These are phyloP conservation scores for Anodontia alba DNA, from an alignment of 2,888 invertebrate species.

Conservation along the genomic window DNA sequence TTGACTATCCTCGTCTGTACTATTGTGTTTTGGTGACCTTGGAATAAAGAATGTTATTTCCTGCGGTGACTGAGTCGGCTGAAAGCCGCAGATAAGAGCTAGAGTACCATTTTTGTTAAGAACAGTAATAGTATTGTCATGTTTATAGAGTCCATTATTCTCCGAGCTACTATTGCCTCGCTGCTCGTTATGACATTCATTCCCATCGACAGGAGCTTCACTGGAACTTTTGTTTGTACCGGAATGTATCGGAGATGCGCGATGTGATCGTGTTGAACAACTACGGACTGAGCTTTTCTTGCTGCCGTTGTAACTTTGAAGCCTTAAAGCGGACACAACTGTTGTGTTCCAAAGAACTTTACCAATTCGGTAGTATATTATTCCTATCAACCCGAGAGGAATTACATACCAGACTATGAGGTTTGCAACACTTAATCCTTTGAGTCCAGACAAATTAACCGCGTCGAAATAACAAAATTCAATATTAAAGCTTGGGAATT, in stretches of 20 bases:
- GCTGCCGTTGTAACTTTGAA: slow-evolving; percentile 23
- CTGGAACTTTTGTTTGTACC: too few species aligned
- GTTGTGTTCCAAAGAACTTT: slow-evolving; percentile 91
- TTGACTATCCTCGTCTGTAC: background rate
- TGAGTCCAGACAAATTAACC: slow-evolving; percentile 46
- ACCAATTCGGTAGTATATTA: slow-evolving; percentile 93
- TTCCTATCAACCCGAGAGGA: slow-evolving; percentile 90
- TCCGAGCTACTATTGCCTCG: background rate
- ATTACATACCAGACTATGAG: slow-evolving; percentile 93
- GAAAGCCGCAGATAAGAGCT: slow-evolving; percentile 23
- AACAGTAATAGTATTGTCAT: slow-evolving; percentile 17
- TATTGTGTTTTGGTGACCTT: background rate
- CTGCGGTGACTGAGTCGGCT: background rate
- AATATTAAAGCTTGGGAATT: slow-evolving; percentile 70
- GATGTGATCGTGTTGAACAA: background rate
- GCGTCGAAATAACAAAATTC: slow-evolving; percentile 60
- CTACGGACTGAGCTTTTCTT: slow-evolving; percentile 10
- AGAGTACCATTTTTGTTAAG: slow-evolving; percentile 26
- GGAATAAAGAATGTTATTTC: slow-evolving; percentile 13
- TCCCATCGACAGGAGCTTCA: background rate
- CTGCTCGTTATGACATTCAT: background rate
- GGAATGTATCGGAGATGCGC: background rate
- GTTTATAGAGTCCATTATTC: background rate
- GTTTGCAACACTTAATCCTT: slow-evolving; percentile 87
- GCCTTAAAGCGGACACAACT: slow-evolving; percentile 38